Base-by-base conservation (phyloP, 1,140 invertebrate species). In the Chrysopa pallens region DNA sequence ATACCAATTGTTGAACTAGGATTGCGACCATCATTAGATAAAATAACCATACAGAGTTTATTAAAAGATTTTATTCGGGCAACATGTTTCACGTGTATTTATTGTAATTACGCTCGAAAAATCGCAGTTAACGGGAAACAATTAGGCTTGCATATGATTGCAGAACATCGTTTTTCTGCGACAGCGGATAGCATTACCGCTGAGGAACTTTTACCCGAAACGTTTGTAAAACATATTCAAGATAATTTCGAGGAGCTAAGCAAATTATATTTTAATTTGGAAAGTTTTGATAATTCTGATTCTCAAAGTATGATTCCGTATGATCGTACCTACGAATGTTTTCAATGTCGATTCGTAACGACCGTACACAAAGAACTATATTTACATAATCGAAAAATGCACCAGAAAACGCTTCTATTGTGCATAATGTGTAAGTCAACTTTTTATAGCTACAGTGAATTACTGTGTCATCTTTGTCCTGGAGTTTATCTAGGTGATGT, bases 401-500 rank as follows among this genome's bases (percentile, higher is more conserved):
- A 88, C 62, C 74, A 82, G 48, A 86, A 84, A 58, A 74, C 78
- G 23, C 76, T 81, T 44, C 65, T 84, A 33, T 58, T 80, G 31
- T 88, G 84, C 62, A 73, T 80, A 44, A 85, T 88, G 82, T 88
- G 84, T 57, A 84, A 84, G 63, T 73, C 75, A 17, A 83, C 78
- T 52, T 86, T 86, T 65, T 83, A 79, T 56, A 84, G 76, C 62
- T 86, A 84, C 56, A 86, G 82, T 61, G 83, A 88, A 60, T 61
- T 88, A 36, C 58, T 86, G 28, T 86, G 82, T 63, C 84, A 88
- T 61, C 67, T 85, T 39, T 88, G 84, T 63, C 81, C 84, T 27
- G 84, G 84, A 23, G 61, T 69, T 40, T 81, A 81, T 61, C 67
- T 73, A 46, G 65, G 72, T 42, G 73, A 78, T 48, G 71, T 70